phyloP scores from a whole-genome alignment of 2,113 vertebrate species.

The Callospermophilus lateralis region DNA sequence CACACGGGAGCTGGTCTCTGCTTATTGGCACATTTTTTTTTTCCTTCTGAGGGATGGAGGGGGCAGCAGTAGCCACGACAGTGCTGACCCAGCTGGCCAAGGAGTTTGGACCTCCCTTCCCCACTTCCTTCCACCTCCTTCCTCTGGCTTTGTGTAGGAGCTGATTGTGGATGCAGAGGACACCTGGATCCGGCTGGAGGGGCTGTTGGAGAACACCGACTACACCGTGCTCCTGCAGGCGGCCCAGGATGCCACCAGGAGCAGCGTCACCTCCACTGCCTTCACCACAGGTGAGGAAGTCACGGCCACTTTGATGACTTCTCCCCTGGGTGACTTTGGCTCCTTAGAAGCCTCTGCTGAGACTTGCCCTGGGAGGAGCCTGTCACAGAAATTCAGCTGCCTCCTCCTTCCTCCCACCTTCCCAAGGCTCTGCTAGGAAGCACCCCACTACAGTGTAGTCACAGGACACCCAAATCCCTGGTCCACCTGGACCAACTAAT shows the following conservation, averaged over 20 bases:
- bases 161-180: conserved; percentile 97
- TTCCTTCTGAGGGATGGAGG: neutral
- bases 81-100: neutral
- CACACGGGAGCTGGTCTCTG: neutral
- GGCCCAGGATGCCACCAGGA: conserved; percentile 91
- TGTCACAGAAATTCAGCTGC: neutral
- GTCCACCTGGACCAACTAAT: neutral
- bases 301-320: accelerated
- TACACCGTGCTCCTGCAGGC: conserved; percentile 96
- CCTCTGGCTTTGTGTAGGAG: conserved; percentile 89
- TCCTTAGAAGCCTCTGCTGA: neutral
- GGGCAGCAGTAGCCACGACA: neutral
- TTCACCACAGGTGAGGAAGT: conserved; percentile 94
- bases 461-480: neutral
- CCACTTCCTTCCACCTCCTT: neutral
- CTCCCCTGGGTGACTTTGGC: neutral
- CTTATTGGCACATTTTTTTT: neutral
- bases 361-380: neutral
- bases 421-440: neutral
- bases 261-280: conserved; percentile 89
- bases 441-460: too few relatives aligned
- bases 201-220: conserved; percentile 94
- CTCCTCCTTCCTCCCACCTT: neutral
- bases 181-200: conserved; percentile 98
- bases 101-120: neutral